Conservation (phyloP, 2,797 vertebrate species). For the Apodemus agrarius region DNA sequence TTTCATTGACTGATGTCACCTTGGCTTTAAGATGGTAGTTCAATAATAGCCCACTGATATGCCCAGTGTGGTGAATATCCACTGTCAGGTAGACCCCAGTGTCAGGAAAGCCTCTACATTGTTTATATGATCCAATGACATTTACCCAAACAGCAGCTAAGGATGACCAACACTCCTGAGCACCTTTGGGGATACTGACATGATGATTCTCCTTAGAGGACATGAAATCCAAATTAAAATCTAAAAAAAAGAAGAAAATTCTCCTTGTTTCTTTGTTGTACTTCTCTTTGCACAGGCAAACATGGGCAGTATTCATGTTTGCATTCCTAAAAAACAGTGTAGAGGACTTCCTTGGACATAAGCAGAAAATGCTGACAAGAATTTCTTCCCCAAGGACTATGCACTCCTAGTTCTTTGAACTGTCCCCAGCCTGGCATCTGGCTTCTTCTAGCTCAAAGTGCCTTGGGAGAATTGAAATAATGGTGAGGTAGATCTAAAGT, state of each 20-base stretch:
- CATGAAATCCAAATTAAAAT: background rate
- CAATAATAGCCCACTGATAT: background rate
- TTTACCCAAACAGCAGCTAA: background rate
- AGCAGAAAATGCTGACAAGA: background rate
- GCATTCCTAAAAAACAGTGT: background rate
- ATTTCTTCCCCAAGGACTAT: background rate
- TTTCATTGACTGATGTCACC: background rate
- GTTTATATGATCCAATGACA: background rate
- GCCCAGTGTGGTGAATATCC: background rate
- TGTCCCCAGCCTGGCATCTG: background rate
- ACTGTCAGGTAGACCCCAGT: background rate
- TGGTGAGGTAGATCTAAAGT: background rate
- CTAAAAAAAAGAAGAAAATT: too few relatives aligned
- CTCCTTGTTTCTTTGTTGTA: too few relatives aligned
- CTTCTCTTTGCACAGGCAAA: background rate
- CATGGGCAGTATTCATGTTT: background rate
- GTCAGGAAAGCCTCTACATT: background rate
- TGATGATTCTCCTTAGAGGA: background rate
- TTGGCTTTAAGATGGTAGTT: background rate
- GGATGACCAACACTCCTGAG: background rate
- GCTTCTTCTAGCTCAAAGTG: accelerated
- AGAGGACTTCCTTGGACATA: background rate
- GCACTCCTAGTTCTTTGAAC: background rate
- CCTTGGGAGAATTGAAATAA: background rate
- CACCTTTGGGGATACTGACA: background rate